These are phyloP conservation scores for Xanthostigma xanthostigma DNA, from an alignment of 2,888 invertebrate species.

Conservation along the genomic window DNA sequence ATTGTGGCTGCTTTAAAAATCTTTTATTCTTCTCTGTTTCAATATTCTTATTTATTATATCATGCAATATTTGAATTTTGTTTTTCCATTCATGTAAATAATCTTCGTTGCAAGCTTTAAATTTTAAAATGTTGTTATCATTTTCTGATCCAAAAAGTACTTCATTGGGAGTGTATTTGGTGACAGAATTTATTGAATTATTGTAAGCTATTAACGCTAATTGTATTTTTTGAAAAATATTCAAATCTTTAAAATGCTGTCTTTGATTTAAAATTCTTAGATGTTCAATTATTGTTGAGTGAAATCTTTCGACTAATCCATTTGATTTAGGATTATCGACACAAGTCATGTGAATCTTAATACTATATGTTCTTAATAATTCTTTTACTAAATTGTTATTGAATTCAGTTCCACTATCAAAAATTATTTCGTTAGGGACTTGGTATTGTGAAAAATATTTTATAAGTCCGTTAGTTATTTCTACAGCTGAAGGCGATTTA, in stretches of 20 bases:
- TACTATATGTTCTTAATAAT: no score
- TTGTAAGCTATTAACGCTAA: conserved; percentile 1
- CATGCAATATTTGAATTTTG: not conserved
- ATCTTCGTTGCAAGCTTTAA: not conserved
- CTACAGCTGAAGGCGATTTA: not conserved
- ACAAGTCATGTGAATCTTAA: not conserved
- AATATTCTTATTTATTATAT: not conserved
- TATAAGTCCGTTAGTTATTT: not conserved
- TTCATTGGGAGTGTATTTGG: not conserved
- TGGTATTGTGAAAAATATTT: not conserved
- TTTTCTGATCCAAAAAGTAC: not conserved
- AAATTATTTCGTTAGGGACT: conserved; percentile 1
- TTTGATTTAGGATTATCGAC: not conserved
- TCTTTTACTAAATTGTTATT: not conserved
- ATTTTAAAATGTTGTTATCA: not conserved
- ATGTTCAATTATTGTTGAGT: conserved; percentile 2
- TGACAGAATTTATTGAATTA: not conserved
- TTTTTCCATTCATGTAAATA: not conserved
- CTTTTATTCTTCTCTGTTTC: not conserved
- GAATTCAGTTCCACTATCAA: not conserved
- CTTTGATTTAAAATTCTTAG: not conserved
- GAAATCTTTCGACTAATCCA: conserved; percentile 1
- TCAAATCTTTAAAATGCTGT: not conserved
- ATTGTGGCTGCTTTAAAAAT: not conserved
- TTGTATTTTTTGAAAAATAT: not conserved